phyloP scores from a whole-genome alignment of 2,797 vertebrate genomes.

The Oreonectes daqikongensis region DNA sequence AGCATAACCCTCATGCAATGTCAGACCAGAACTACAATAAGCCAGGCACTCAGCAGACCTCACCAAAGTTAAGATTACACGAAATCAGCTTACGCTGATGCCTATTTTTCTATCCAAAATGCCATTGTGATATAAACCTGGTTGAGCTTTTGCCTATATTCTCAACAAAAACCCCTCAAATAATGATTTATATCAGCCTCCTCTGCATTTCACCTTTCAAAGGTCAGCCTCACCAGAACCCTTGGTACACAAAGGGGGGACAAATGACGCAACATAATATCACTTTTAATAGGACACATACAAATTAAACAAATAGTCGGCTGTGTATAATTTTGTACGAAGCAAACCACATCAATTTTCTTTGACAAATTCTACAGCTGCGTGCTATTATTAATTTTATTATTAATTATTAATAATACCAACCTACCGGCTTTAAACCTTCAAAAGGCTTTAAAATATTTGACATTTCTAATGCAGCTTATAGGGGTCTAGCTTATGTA shows the following conservation, averaged over 20 bases:
- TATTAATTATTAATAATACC: background rate
- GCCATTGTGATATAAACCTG: background rate
- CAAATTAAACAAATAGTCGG: background rate
- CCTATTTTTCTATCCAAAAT: background rate
- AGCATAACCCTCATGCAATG: constrained; percentile 16
- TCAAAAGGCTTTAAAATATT: background rate
- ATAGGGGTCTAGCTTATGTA: background rate
- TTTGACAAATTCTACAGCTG: background rate
- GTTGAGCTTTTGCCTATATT: background rate
- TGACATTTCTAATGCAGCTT: constrained; percentile 14
- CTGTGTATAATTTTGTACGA: too few relatives aligned
- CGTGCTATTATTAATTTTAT: background rate
- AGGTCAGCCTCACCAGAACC: constrained; percentile 6
- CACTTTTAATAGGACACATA: too few relatives aligned
- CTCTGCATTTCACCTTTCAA: background rate
- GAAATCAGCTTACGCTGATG: background rate
- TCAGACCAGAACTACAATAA: constrained; percentile 28
- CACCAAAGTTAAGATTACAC: background rate
- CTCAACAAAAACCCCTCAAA: background rate
- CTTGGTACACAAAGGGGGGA: background rate
- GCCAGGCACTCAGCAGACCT: constrained; percentile 6
- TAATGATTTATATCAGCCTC: background rate
- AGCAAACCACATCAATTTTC: too few relatives aligned
- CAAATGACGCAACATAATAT: constrained; percentile 36
- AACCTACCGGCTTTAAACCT: background rate